Percentiles rank a stretch among this genome's conserved stretches.
phyloP scores from a whole-genome alignment of 2,113 vertebrate genomes.

The Sceloporus undulatus region DNA sequence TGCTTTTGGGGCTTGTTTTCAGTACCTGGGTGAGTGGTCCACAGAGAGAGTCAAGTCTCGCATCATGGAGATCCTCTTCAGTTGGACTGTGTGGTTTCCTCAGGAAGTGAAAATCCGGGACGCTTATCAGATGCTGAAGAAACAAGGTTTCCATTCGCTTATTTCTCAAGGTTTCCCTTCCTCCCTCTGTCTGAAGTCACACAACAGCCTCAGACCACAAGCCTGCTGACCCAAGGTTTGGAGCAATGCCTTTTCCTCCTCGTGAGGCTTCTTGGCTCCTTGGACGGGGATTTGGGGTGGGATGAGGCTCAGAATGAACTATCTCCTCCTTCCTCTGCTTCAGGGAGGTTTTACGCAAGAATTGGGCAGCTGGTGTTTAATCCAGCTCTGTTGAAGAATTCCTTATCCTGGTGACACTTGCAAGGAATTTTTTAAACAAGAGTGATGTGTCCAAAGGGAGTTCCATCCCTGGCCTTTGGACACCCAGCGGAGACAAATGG shows the following conservation, averaged over 20 bases:
- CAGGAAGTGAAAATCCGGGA: conserved; percentile 91
- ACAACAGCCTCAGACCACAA: background rate
- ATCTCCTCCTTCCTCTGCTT: too few relatives aligned
- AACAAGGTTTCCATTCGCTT: conserved; percentile 84
- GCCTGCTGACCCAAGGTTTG: background rate
- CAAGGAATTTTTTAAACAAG: too few relatives aligned
- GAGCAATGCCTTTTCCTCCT: background rate
- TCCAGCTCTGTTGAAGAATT: background rate
- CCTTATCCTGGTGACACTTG: background rate
- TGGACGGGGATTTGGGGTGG: too few relatives aligned
- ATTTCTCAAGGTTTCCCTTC: conserved; percentile 16
- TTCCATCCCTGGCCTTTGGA: too few relatives aligned
- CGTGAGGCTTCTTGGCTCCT: background rate
- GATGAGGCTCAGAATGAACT: background rate
- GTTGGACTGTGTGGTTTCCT: conserved; percentile 94
- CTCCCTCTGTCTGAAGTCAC: conserved; percentile 23
- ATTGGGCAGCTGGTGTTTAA: background rate
- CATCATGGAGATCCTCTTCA: conserved; percentile 87
- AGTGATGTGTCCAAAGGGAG: too few relatives aligned
- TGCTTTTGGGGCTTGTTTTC: conserved; percentile 33
- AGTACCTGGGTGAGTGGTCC: conserved; percentile 89
- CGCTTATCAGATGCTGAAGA: conserved; percentile 93
- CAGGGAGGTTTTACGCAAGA: too few relatives aligned
- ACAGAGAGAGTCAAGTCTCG: conserved; percentile 86
- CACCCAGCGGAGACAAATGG: too few relatives aligned